phyloP scores from a whole-genome alignment of 2,113 vertebrate species.

The Prietella phreatophila region DNA sequence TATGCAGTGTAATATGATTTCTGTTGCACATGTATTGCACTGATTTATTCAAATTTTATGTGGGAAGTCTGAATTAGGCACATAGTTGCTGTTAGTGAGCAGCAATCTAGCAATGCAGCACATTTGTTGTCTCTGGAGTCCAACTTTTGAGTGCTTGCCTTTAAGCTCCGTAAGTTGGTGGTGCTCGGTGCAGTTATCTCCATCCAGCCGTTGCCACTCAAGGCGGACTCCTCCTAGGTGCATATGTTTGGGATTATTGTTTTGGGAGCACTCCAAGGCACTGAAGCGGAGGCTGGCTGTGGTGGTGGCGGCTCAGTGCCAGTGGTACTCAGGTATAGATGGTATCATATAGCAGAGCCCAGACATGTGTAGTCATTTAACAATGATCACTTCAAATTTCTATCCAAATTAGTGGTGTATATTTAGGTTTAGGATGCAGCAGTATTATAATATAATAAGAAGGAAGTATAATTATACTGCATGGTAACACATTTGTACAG shows the following conservation, averaged over 20 bases:
- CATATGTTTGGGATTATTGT: neutral
- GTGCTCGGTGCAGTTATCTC: conserved; percentile 14
- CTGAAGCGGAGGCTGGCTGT: neutral
- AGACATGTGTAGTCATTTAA: neutral
- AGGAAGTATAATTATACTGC: neutral
- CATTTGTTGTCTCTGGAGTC: conserved; percentile 17
- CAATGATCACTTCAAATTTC: neutral
- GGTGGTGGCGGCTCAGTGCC: neutral
- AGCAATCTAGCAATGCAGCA: neutral
- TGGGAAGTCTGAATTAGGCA: neutral
- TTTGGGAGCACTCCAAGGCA: neutral
- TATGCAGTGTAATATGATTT: neutral
- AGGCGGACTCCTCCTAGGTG: neutral
- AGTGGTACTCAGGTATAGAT: neutral
- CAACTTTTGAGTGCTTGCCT: neutral
- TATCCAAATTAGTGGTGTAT: neutral
- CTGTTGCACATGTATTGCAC: neutral
- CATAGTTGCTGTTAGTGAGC: conserved; percentile 8
- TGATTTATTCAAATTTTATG: neutral
- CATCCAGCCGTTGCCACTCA: neutral
- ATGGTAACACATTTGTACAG: neutral
- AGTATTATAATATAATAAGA: neutral
- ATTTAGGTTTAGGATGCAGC: neutral
- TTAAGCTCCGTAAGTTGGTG: neutral
- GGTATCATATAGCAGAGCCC: neutral